Percentiles rank a stretch among this genome's conserved stretches.
phyloP scores from a whole-genome alignment of 1,140 invertebrate genomes.

The Diplogasteroides magnus region DNA sequence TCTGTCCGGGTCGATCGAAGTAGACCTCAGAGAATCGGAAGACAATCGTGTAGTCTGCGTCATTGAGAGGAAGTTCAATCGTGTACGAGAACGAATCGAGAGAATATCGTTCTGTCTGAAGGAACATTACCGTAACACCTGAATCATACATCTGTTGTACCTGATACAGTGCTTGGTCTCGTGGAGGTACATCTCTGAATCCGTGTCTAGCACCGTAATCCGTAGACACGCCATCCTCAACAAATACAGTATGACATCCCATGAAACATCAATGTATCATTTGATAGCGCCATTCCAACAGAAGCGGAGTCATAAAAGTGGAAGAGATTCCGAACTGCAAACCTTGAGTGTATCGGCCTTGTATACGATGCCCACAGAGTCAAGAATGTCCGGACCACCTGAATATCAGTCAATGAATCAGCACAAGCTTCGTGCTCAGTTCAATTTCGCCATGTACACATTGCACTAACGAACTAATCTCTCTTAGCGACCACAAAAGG shows the following conservation, averaged over 20 bases:
- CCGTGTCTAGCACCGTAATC: not conserved
- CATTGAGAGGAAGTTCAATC: conserved; percentile 2
- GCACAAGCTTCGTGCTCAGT: not conserved
- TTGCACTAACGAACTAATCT: too few species aligned
- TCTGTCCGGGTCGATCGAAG: conserved; percentile 1
- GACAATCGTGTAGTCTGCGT: not conserved
- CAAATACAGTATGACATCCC: too few species aligned
- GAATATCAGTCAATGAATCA: too few species aligned
- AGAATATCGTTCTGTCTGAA: conserved; percentile 10
- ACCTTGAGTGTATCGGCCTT: not conserved
- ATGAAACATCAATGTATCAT: too few species aligned
- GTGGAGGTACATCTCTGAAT: not conserved
- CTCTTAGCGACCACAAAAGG: too few species aligned
- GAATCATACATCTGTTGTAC: not conserved
- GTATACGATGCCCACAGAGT: conserved; percentile 3
- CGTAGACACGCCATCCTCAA: not conserved
- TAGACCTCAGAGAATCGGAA: conserved; percentile 12
- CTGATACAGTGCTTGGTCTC: conserved; percentile 9
- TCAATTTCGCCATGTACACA: not conserved
- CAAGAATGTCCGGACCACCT: conserved; percentile 7
- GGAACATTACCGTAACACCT: not conserved
- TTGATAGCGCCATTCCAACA: too few species aligned
- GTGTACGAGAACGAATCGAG: conserved; percentile 5
- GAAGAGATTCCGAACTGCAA: not conserved
- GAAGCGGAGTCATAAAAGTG: too few species aligned